phyloP scores from a whole-genome alignment of 2,113 vertebrate genomes.

The Ptilonorhynchus violaceus region DNA sequence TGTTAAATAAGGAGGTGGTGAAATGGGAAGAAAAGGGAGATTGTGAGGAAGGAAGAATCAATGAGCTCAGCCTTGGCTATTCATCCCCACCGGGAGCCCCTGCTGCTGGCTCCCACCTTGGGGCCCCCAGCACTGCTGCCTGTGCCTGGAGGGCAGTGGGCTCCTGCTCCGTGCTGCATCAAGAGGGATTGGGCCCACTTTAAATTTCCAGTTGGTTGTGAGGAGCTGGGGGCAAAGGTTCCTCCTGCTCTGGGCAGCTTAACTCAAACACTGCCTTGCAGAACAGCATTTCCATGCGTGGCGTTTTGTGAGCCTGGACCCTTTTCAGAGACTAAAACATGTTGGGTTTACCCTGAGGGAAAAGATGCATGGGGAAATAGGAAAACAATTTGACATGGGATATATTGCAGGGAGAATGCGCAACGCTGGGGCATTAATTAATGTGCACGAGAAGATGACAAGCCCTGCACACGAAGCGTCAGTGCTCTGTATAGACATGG shows the following conservation, averaged over 20 bases:
- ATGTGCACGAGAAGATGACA: neutral
- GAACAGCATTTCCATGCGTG: neutral
- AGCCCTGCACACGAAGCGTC: neutral
- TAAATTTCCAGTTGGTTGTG: neutral
- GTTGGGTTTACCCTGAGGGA: neutral
- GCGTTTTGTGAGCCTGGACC: neutral
- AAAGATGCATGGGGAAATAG: neutral
- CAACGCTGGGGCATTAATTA: neutral
- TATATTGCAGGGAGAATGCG: neutral
- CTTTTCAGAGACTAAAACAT: neutral
- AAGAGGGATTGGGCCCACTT: neutral
- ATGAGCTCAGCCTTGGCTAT: neutral
- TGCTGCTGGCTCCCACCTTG: neutral
- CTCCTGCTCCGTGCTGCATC: neutral
- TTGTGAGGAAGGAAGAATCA: neutral
- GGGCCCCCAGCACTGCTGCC: too few species aligned
- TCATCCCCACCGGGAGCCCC: neutral
- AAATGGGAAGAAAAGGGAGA: constrained; percentile 32
- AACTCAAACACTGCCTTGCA: neutral
- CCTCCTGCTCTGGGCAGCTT: neutral
- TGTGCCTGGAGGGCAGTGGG: rapidly evolving
- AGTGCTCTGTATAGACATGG: neutral
- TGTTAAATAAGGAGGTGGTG: constrained; percentile 30
- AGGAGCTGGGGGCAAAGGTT: neutral
- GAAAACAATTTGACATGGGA: neutral